Base-by-base conservation (phyloP, 1,140 invertebrate species). In the Wasmannia auropunctata region DNA sequence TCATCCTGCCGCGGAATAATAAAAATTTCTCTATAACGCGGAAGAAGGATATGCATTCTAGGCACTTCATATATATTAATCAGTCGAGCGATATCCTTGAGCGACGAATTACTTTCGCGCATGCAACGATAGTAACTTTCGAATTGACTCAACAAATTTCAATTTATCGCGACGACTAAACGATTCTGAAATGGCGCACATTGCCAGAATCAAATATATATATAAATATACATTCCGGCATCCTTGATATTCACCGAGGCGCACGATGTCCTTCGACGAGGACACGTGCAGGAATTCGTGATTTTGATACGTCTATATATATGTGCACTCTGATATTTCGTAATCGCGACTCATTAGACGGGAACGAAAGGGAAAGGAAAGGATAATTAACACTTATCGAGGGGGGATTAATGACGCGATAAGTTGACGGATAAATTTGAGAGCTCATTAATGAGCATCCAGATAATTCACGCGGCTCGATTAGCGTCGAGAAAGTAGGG, bases 361-460 rank as follows among this genome's bases (percentile, higher is more conserved):
- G 7, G 31, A 54, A 67, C 19, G 77, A 56, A 40, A 70, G 22
- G 8, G 46, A 69, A 43, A 40, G 49, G 56, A 70, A 43, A 56
- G 25, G 16, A 34, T 81, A 72, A 72, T 81, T 80, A 80, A n/a
- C 40, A 25, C 14, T 22, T 34, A 65, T 79, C n/a, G 31, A 31
- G n/a, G 25, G 25, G 25, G 40, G 37, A n/a, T 51, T 67, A 79
- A 67, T 65, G 76, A 77, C 31, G 40, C 43, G 43, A 58, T 72
- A 72, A 40, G 56, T 80, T 80, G 34, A 22, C 34, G 37, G 34
- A 63, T 77, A 77, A 79, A 79, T 51, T 60, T 49, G 67, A 74
- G 43, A 72, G 37, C 25, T 67, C 51, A 14, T 70, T 72, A 83
- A 72, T 43, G 67, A 58, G 19, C 16, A 69, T 43, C 37, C 34